Evolutionary conservation across 2,888 invertebrate species (phyloP), one percentile per base, ranked within the genome.

Genomic region (Oegoconia quadripuncta): DNA sequence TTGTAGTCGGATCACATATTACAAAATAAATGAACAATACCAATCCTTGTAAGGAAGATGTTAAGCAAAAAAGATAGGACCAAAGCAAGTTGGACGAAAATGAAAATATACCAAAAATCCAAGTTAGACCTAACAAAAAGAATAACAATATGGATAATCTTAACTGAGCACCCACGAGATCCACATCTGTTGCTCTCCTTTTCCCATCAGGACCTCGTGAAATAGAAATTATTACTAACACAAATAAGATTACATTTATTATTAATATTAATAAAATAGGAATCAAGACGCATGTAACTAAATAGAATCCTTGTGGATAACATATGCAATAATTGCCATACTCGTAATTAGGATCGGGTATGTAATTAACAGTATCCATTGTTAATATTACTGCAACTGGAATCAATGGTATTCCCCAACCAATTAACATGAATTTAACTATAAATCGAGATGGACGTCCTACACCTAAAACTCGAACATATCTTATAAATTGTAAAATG

Each of bases 401-500:
- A 37, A 91, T 47, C 1, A 88, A 29, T 0, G 91, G 91, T n/a
- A 87, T 48, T 1, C 90, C 89, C 92, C 93, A 93, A 5, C 92
- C 92, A 9, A 90, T 70, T 0, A 91, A 30, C 1, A 90, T 88
- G 11, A 91, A 88, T 61, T 92, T 92, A 3, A 90, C 63, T 59
- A 92, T 89, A 59, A 92, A 93, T 44, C 90, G 79, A 0, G 89
- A 82, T 4, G 90, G 90, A 25, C 89, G 74, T 8, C 74, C 68
- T 1, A 86, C 86, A 3, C 91, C 92, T 33, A 93, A 76, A 0
- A 93, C 91, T 42, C 89, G 88, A 1, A 93, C 93, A 53, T 92
- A 92, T 33, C 91, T 84, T 38, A 92, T 87, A 63, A 92, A 93
- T 64, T 93, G 93, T 39, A 93, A 72, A 33, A 90, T 73, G 1